These are phyloP conservation scores for Spodoptera littoralis DNA, from an alignment of 2,888 invertebrate genomes.

Conservation along the genomic window DNA sequence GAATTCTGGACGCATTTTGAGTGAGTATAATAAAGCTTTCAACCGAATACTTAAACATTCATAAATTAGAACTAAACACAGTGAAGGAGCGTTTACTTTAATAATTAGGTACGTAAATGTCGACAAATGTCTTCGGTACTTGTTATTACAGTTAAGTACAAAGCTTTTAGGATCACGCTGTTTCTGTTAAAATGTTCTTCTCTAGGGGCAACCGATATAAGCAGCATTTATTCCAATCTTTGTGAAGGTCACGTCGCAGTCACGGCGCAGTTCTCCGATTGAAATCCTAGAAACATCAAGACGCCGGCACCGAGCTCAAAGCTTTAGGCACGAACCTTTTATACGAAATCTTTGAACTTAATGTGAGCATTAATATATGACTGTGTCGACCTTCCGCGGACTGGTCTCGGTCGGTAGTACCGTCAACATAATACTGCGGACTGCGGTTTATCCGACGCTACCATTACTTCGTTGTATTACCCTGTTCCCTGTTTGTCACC, in stretches of 20 bases:
- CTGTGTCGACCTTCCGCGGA: slow-evolving; percentile 18
- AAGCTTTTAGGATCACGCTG: slow-evolving; percentile 45
- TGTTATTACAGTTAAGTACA: slow-evolving; percentile 51
- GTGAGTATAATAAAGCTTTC: slow-evolving; percentile 38
- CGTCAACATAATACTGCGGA: slow-evolving; percentile 29
- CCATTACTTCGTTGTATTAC: slow-evolving; percentile 33
- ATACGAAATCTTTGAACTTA: slow-evolving; percentile 38
- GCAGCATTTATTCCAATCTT: slow-evolving; percentile 47
- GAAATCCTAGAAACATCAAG: slow-evolving; percentile 41
- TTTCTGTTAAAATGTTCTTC: slow-evolving; percentile 35
- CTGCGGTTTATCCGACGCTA: slow-evolving; percentile 27
- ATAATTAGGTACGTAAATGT: slow-evolving; percentile 52
- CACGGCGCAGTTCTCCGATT: slow-evolving; percentile 28
- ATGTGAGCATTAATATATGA: slow-evolving; percentile 34
- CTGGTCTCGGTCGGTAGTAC: background rate
- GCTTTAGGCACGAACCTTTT: slow-evolving; percentile 40
- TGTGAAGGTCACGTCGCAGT: slow-evolving; percentile 34
- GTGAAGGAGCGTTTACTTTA: slow-evolving; percentile 35
- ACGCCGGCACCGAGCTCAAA: slow-evolving; percentile 28
- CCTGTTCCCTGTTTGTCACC: slow-evolving; percentile 14
- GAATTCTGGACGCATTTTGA: slow-evolving; percentile 39
- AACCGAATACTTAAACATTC: slow-evolving; percentile 44
- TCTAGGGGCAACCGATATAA: slow-evolving; percentile 35
- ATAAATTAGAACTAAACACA: slow-evolving; percentile 53
- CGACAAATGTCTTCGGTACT: slow-evolving; percentile 38